A percentile compares a stretch with the other conserved stretches of the same genome.
phyloP scores from a whole-genome alignment of 1,140 invertebrate genomes.

The Drosophila saltans region DNA sequence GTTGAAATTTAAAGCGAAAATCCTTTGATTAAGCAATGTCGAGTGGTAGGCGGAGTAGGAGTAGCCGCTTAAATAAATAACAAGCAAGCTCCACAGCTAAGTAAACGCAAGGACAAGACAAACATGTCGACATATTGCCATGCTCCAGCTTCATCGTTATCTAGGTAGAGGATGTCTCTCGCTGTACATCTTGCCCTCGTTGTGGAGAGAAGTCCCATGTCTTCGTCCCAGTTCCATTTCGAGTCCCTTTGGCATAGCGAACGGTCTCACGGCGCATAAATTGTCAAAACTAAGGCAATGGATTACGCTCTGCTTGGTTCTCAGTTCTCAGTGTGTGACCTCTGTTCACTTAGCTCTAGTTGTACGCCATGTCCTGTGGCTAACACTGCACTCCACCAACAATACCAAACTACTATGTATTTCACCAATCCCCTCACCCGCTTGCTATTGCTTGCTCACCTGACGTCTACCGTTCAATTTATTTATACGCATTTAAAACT shows the following conservation, averaged over 20 bases:
- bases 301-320: constrained; percentile 52
- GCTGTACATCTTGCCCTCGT: background rate
- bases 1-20: constrained; percentile 67
- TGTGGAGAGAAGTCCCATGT: background rate
- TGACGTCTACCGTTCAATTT: constrained; percentile 61
- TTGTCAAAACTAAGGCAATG: constrained; percentile 73
- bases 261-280: constrained; percentile 55
- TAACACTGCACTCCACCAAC: constrained; percentile 26
- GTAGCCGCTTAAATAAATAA: constrained; percentile 62
- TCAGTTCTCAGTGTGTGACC: constrained; percentile 40
- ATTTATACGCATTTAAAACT: constrained; percentile 80
- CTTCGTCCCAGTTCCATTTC: constrained; percentile 16
- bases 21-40: constrained; percentile 70
- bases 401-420: background rate
- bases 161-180: background rate
- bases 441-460: background rate
- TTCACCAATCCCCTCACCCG: background rate
- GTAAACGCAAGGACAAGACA: constrained; percentile 63
- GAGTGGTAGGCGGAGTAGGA: constrained; percentile 22
- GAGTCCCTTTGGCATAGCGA: background rate
- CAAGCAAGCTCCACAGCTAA: constrained; percentile 36
- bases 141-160: constrained; percentile 4
- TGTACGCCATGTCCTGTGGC: constrained; percentile 22
- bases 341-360: constrained; percentile 15
- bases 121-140: constrained; percentile 62